Evolutionary conservation across 2,797 vertebrate species (phyloP).

Genomic region (Sebastes trivittatus): DNA sequence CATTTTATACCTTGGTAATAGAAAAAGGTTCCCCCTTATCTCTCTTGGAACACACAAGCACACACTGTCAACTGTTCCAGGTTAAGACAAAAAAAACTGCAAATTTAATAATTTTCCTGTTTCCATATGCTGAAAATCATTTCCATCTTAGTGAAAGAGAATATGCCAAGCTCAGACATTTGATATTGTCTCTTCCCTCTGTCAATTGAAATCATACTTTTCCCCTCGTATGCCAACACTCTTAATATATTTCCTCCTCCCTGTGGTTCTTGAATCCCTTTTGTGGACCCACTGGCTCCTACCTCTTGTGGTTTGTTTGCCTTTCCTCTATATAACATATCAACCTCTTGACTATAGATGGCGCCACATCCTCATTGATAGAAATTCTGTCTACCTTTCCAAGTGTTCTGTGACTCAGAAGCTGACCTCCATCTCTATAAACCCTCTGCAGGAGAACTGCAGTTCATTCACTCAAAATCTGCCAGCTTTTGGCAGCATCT

Average conservation of each 20-base stretch:
- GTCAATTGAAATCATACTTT: background rate
- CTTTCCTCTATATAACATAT: background rate
- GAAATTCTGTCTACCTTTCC: background rate
- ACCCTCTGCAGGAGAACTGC: background rate
- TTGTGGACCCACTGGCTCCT: background rate
- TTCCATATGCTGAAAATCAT: background rate
- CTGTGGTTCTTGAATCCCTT: background rate
- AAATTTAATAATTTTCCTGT: background rate
- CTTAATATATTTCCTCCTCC: background rate
- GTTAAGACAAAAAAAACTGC: background rate
- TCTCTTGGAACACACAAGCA: background rate
- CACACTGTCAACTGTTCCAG: background rate
- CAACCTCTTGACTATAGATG: conserved; percentile 6
- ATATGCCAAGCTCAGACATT: background rate
- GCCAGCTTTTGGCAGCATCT: background rate
- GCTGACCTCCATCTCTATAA: background rate
- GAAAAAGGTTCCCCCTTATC: background rate
- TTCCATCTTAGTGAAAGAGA: background rate
- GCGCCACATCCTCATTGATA: background rate
- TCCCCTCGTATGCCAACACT: background rate
- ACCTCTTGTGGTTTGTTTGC: background rate
- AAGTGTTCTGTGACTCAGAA: background rate
- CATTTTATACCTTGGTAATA: background rate
- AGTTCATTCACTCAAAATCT: background rate
- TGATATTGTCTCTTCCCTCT: too few relatives aligned